These are phyloP conservation scores for Laterallus jamaicensis DNA, from an alignment of 2,113 vertebrate genomes.

Conservation along the genomic window DNA sequence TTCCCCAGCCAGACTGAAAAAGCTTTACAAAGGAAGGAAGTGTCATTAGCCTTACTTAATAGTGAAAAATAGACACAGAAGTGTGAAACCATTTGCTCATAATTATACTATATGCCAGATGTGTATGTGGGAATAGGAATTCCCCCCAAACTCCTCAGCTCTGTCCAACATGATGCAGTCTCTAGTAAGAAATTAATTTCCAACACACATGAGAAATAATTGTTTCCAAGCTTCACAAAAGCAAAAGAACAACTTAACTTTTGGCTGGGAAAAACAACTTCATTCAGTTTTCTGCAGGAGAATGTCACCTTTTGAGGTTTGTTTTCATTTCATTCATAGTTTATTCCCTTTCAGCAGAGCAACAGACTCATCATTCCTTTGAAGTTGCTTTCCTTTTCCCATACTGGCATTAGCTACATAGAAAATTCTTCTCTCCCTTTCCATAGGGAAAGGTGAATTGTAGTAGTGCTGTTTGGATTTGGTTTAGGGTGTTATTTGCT, in stretches of 20 bases:
- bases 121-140: background rate
- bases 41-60: background rate
- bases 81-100: background rate
- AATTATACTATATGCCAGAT: background rate
- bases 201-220: background rate
- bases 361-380: background rate
- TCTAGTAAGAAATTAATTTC: background rate
- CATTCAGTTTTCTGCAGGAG: background rate
- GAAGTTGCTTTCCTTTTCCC: background rate
- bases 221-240: background rate
- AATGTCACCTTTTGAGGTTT: background rate
- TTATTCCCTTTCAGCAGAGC: slow-evolving; percentile 4
- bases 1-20: background rate
- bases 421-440: background rate
- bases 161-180: background rate
- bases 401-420: background rate
- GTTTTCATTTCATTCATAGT: background rate
- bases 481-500: background rate
- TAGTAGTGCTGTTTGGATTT: background rate
- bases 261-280: background rate
- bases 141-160: background rate
- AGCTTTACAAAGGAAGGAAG: background rate
- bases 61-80: background rate
- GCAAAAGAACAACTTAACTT: background rate
- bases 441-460: background rate